These are phyloP conservation scores for Poecilia picta DNA, from an alignment of 2,797 vertebrate species.

Conservation along the genomic window DNA sequence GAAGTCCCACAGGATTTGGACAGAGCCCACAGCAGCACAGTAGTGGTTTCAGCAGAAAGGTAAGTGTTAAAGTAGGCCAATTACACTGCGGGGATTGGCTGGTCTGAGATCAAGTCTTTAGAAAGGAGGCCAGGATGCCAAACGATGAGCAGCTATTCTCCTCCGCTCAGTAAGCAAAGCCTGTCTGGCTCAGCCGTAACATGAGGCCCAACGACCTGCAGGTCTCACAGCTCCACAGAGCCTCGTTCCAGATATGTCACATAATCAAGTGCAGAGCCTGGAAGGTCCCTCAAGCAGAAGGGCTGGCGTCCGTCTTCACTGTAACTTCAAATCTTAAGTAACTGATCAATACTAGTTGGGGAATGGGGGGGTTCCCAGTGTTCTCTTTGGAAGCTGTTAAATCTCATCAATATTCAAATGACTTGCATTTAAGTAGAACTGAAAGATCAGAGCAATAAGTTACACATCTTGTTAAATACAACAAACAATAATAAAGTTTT, in stretches of 20 bases:
- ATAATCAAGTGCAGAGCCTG: conserved; percentile 53
- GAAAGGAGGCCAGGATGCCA: conserved; percentile 76
- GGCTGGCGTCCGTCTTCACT: conserved; percentile 15
- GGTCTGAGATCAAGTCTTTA: conserved; percentile 59
- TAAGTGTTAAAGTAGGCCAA: conserved; percentile 79
- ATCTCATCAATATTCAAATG: background rate
- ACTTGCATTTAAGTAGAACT: too few species aligned
- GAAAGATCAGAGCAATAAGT: background rate
- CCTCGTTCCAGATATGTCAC: conserved; percentile 69
- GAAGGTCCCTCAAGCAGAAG: conserved; percentile 32
- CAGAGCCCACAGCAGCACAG: conserved; percentile 40
- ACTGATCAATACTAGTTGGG: conserved; percentile 26
- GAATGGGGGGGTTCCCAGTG: background rate
- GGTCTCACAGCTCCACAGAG: conserved; percentile 54
- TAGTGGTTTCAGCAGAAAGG: conserved; percentile 55
- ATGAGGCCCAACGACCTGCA: conserved; percentile 53
- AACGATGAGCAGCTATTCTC: conserved; percentile 73
- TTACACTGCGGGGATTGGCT: conserved; percentile 70
- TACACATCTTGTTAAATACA: background rate
- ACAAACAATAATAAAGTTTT: background rate
- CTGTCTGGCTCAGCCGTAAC: conserved; percentile 56
- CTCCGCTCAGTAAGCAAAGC: conserved; percentile 54
- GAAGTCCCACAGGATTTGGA: conserved; percentile 30
- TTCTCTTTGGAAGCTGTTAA: conserved; percentile 1
- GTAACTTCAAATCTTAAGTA: background rate